Percentiles rank a stretch among this genome's conserved stretches.
Evolutionary conservation across 2,113 vertebrate genomes (phyloP).

Genomic region (Ariopsis seemanni): DNA sequence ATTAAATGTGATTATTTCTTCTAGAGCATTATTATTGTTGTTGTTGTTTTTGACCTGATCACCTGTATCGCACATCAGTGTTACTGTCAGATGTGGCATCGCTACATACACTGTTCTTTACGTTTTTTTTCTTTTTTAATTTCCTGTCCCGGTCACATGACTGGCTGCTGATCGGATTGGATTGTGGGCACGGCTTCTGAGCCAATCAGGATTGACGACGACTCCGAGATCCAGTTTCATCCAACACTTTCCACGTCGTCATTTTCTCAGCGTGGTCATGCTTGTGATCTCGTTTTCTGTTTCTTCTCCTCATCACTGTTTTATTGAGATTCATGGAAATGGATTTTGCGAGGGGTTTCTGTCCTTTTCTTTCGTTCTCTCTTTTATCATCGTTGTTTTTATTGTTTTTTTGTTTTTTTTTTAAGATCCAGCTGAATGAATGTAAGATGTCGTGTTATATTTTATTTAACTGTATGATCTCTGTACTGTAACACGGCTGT

Average conservation of each 20-base stretch:
- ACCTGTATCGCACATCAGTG: neutral
- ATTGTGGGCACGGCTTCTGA: neutral
- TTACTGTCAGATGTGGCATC: neutral
- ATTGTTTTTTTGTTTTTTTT: constrained; percentile 56
- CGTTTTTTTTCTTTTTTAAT: neutral
- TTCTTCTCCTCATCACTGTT: neutral
- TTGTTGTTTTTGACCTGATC: neutral
- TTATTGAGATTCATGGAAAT: neutral
- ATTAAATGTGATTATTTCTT: neutral
- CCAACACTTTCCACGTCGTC: neutral
- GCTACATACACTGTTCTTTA: neutral
- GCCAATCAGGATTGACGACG: neutral
- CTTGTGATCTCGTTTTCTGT: too few relatives aligned
- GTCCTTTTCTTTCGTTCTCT: neutral
- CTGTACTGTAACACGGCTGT: constrained; percentile 58
- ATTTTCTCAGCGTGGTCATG: neutral
- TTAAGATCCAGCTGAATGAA: neutral
- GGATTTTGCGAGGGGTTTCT: constrained; percentile 26
- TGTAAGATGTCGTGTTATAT: constrained; percentile 42
- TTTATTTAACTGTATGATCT: constrained; percentile 35
- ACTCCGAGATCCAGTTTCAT: neutral
- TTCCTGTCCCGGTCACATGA: neutral
- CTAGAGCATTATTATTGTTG: too few relatives aligned
- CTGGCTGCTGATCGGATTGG: neutral
- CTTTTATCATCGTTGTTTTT: constrained; percentile 44